Conservation (phyloP, 1,140 invertebrate species). For the Polypedilum pembai region DNA sequence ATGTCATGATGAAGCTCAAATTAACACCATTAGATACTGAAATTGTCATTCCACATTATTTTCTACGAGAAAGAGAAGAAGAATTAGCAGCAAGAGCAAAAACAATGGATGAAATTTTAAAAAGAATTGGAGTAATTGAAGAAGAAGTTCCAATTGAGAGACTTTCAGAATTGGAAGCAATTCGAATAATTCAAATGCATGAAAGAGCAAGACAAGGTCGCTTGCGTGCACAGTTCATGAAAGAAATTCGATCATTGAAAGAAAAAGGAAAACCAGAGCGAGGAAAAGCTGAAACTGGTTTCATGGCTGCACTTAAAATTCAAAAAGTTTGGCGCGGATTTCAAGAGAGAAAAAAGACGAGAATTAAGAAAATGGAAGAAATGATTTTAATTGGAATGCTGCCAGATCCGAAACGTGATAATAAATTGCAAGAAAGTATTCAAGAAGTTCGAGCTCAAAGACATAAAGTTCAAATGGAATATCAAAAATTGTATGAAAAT, state of each 20-base stretch:
- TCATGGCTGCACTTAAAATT: conserved; percentile 64
- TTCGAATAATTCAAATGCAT: conserved; percentile 78
- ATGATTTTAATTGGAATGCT: conserved; percentile 79
- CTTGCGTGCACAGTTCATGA: conserved; percentile 77
- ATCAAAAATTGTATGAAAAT: conserved; percentile 53
- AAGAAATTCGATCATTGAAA: conserved; percentile 71
- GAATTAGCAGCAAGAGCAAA: conserved; percentile 52
- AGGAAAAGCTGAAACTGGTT: conserved; percentile 45
- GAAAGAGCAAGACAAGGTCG: conserved; percentile 85
- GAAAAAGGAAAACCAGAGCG: conserved; percentile 59
- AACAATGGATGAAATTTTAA: conserved; percentile 57
- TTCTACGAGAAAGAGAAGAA: conserved; percentile 55
- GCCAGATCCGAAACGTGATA: conserved; percentile 43
- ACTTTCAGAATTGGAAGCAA: conserved; percentile 74
- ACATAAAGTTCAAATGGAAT: conserved; percentile 52
- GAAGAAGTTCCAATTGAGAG: conserved; percentile 48
- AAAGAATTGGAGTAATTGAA: conserved; percentile 59
- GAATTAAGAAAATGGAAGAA: conserved; percentile 65
- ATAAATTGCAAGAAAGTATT: background rate
- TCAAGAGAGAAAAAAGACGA: conserved; percentile 58
- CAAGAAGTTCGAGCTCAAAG: conserved; percentile 50
- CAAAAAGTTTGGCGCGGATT: conserved; percentile 78
- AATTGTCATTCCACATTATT: conserved; percentile 59
- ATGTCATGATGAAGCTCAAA: conserved; percentile 54
- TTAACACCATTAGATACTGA: conserved; percentile 60